phyloP scores from a whole-genome alignment of 2,888 invertebrate genomes.

The Eucera pruinosa region DNA sequence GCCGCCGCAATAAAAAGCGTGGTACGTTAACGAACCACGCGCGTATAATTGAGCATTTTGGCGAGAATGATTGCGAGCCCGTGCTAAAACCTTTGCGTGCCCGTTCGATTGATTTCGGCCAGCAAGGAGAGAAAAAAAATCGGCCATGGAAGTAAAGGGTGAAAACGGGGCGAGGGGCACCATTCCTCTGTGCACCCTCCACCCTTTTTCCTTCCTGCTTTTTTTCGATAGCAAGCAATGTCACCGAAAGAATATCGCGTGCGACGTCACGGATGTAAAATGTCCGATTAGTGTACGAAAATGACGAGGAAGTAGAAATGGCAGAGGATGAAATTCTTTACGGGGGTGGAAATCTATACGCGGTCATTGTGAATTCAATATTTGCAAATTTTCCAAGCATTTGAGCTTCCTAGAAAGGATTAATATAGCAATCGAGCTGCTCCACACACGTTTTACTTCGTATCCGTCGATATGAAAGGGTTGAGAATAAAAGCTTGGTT shows the following conservation, averaged over 20 bases:
- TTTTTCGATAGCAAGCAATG: conserved; percentile 31
- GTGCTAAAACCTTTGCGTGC: conserved; percentile 67
- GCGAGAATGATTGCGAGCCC: conserved; percentile 70
- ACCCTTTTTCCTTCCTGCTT: conserved; percentile 11
- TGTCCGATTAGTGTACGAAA: conserved; percentile 7
- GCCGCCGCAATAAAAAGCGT: conserved; percentile 72
- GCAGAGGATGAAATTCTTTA: too few species aligned
- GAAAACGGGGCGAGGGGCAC: neutral
- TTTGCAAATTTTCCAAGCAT: too few species aligned
- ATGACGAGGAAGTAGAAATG: too few species aligned
- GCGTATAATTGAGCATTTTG: conserved; percentile 75
- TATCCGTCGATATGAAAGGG: too few species aligned
- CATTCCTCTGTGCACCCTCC: neutral
- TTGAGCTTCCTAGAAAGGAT: too few species aligned
- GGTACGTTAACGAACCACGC: conserved; percentile 73
- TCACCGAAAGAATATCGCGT: conserved; percentile 5
- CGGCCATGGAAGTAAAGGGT: neutral
- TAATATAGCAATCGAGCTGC: too few species aligned
- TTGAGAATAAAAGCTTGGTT: too few species aligned
- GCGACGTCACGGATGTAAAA: conserved; percentile 17
- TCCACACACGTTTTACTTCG: too few species aligned
- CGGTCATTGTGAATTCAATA: too few species aligned
- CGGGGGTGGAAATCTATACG: neutral
- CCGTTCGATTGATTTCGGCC: conserved; percentile 65
- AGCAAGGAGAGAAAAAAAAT: conserved; percentile 33